A percentile compares a stretch with the other conserved stretches of the same genome.
These are phyloP conservation scores for Pogoniulus pusillus DNA, from an alignment of 2,797 vertebrate genomes.

Conservation along the genomic window DNA sequence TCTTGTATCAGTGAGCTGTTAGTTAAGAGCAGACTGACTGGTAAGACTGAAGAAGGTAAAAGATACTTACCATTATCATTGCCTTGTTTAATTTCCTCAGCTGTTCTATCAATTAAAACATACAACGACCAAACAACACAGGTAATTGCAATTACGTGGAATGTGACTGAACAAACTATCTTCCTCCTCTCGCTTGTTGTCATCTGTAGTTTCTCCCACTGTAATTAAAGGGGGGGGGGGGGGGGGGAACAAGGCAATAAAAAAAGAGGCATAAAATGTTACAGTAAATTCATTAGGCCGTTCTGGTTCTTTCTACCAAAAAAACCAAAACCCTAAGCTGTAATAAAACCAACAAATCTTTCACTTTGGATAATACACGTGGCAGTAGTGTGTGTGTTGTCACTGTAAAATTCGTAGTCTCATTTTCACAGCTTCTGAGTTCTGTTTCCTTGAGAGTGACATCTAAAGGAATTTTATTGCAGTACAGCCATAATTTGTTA, in stretches of 20 bases:
- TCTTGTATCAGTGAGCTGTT: not conserved
- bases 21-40: not conserved
- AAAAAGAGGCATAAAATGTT: not conserved
- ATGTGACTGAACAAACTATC: slow-evolving; percentile 93
- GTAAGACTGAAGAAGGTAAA: not conserved
- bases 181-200: slow-evolving; percentile 90
- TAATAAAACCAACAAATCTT: not conserved
- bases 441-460: not conserved
- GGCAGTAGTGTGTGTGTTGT: not conserved
- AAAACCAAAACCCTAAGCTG: not conserved
- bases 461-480: not conserved
- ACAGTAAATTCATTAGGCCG: not conserved
- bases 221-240: too few species aligned
- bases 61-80: slow-evolving; percentile 82
- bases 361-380: not conserved
- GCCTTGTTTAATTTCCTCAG: slow-evolving; percentile 92
- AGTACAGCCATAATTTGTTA: not conserved
- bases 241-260: too few species aligned
- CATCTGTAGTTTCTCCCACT: slow-evolving; percentile 99
- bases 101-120: slow-evolving; percentile 87
- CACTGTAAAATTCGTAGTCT: not conserved
- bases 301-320: not conserved
- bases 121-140: slow-evolving; percentile 95
- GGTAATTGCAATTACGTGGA: slow-evolving; percentile 91
- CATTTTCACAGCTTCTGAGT: not conserved